Conservation (phyloP, 2,797 vertebrate genomes). For the Loris lydekkerianus region DNA sequence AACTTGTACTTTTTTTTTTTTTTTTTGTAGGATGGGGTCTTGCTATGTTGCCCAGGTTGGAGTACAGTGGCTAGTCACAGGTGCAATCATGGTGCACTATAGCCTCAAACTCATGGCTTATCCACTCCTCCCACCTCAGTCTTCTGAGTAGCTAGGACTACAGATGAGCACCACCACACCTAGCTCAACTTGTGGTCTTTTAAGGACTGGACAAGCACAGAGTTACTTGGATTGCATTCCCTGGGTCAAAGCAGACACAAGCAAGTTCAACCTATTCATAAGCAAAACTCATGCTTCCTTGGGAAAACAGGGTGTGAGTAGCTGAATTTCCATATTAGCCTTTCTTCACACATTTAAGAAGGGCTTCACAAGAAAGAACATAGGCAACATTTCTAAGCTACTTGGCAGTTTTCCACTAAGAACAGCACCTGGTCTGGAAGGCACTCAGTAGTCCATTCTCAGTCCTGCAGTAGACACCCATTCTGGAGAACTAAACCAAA, state of each 20-base stretch:
- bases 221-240: not conserved
- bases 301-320: not conserved
- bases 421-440: not conserved
- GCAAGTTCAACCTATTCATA: not conserved
- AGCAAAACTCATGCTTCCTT: not conserved
- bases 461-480: no score
- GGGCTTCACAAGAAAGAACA: not conserved
- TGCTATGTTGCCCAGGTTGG: not conserved
- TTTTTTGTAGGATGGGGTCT: not conserved
- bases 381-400: not conserved
- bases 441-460: not conserved
- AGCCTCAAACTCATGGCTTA: not conserved
- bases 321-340: not conserved
- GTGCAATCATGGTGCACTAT: not conserved
- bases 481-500: not conserved
- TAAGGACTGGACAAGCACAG: not conserved
- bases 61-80: not conserved
- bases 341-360: not conserved
- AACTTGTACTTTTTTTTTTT: not conserved
- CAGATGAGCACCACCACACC: not conserved
- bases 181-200: not conserved
- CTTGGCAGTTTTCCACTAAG: not conserved
- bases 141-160: not conserved
- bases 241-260: not conserved
- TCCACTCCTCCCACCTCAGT: not conserved